Evolutionary conservation across 2,888 invertebrate species (phyloP).

Genomic region (Chrysopilus asiliformis): DNA sequence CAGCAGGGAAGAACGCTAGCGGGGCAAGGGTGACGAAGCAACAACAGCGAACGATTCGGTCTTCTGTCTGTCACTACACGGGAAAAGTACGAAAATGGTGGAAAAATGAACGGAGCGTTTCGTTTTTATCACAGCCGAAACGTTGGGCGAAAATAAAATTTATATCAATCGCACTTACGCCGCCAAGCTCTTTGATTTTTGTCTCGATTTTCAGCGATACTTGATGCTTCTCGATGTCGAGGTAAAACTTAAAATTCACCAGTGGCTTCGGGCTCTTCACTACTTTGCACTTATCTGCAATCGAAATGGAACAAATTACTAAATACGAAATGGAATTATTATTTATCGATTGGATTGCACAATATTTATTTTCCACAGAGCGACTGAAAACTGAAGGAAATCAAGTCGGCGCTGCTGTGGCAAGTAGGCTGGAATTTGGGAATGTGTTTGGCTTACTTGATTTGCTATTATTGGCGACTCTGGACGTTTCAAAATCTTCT

Average conservation of each 20-base stretch:
- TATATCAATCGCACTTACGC: conserved; percentile 40
- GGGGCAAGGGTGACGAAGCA: no score
- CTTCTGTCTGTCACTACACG: not conserved
- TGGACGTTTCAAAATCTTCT: conserved; percentile 28
- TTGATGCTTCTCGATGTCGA: conserved; percentile 60
- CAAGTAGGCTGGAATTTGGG: no score
- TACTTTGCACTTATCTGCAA: conserved; percentile 22
- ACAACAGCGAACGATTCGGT: not conserved
- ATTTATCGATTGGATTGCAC: no score
- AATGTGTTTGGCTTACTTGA: conserved; percentile 12
- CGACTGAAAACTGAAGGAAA: no score
- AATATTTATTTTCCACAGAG: no score
- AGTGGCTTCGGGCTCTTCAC: conserved; percentile 43
- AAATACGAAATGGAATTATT: no score
- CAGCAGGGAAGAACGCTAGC: no score
- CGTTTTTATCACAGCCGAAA: not conserved
- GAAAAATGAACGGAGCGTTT: no score
- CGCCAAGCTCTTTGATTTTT: conserved; percentile 56
- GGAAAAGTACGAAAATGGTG: no score
- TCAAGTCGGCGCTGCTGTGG: no score
- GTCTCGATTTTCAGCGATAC: conserved; percentile 50
- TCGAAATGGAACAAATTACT: not conserved
- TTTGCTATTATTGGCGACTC: conserved; percentile 27
- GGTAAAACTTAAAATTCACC: conserved; percentile 57
- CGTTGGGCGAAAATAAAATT: not conserved